Evolutionary conservation across 1,140 invertebrate genomes (phyloP).

Genomic region (Papilio polyxenes): DNA sequence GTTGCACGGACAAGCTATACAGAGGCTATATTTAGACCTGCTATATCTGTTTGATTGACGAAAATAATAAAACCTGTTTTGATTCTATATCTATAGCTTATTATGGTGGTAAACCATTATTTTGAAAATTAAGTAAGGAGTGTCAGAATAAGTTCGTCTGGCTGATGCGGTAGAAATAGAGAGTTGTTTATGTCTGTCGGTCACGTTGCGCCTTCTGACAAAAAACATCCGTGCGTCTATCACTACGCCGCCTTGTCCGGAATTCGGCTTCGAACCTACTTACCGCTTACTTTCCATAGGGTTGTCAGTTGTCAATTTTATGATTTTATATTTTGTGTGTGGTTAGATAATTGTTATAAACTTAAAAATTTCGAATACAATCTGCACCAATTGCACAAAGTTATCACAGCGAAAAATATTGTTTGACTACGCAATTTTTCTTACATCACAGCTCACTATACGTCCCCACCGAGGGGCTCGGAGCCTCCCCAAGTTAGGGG

Average conservation of each 20-base stretch:
- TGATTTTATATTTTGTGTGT: too few relatives aligned
- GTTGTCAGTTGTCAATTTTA: background rate
- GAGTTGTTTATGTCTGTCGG: slow-evolving; percentile 56
- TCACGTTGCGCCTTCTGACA: slow-evolving; percentile 38
- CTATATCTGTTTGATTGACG: background rate
- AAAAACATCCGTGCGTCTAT: slow-evolving; percentile 49
- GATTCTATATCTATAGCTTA: background rate
- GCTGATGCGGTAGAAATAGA: slow-evolving; percentile 48
- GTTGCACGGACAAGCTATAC: background rate
- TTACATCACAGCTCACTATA: too few relatives aligned
- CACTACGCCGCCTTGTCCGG: slow-evolving; percentile 22
- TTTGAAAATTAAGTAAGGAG: background rate
- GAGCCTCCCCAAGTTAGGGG: too few relatives aligned
- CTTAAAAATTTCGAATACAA: too few relatives aligned
- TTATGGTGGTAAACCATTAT: background rate
- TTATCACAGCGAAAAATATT: too few relatives aligned
- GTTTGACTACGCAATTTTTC: too few relatives aligned
- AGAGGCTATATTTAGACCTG: background rate
- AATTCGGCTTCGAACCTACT: slow-evolving; percentile 3
- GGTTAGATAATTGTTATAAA: too few relatives aligned
- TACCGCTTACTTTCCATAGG: slow-evolving; percentile 28
- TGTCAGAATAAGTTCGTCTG: background rate
- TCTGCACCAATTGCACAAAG: too few relatives aligned
- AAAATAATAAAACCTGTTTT: background rate
- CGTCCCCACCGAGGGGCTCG: too few relatives aligned